Evolutionary conservation across 1,140 invertebrate species (phyloP), one percentile per base, ranked within the genome.

Genomic region (Pseudachorutes palmiensis): DNA sequence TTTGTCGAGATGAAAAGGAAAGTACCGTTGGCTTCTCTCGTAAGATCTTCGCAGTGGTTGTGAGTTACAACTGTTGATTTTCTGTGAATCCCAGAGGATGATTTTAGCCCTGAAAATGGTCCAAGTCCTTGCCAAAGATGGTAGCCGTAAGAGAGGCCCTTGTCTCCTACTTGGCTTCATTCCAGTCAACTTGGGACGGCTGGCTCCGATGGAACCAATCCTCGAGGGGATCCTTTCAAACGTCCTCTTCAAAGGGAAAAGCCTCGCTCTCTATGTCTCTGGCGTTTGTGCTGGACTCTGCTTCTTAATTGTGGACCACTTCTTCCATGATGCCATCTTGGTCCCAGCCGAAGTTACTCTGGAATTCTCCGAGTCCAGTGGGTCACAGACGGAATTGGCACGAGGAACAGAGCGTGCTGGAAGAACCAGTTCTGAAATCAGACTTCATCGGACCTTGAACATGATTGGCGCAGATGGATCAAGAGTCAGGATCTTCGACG

Each of bases 61-160:
- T 24, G 9, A 55, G 5, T 24, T 55, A 5, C 51, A 24, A 55
- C 12, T 31, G 12, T 61, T 32, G 33, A 32, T 5, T 19, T 3
- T 5, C 62, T 49, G 24, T n/a, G 14, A 64, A 29, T 2, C 19
- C n/a, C 12, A 32, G 5, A 49, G 33, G 19, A 41, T 16, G 19
- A 26, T 64, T 51, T 63, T 67, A 26, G 32, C 61, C n/a, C 48
- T 67, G 26, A 49, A 51, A 22, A 57, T 67, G 36, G 31, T 67
- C 41, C 45, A 63, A 30, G 60, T 67, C 19, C 63, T 62, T 28
- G 41, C 66, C 14, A 67, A 64, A 51, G 61, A 67, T 31, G n/a
- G 1, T 22, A 29, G 60, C 2, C 22, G 30, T 24, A 30, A 55
- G 28, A 29, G 51, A 12, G 61, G 49, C 2, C 66, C 66, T 2